phyloP scores from a whole-genome alignment of 2,888 invertebrate genomes.

The Leptinotarsa haldemani region DNA sequence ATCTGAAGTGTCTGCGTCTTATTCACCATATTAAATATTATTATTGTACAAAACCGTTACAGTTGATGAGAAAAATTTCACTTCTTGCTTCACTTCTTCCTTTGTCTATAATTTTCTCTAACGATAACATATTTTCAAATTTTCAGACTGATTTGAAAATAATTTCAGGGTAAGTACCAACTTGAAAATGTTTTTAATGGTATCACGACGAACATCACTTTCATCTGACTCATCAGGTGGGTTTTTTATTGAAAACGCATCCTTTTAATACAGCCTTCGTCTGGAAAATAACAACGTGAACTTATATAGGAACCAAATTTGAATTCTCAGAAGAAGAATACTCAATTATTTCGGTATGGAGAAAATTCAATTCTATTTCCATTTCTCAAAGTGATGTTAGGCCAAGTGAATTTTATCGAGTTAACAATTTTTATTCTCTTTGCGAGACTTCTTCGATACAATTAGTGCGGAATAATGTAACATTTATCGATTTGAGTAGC shows the following conservation, averaged over 20 bases:
- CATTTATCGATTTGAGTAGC: slow-evolving; percentile 28
- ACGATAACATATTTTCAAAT: too few relatives aligned
- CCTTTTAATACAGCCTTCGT: not conserved
- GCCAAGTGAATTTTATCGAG: slow-evolving; percentile 43
- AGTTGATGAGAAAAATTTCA: too few relatives aligned
- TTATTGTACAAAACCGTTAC: too few relatives aligned
- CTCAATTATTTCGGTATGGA: slow-evolving; percentile 40
- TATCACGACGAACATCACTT: too few relatives aligned
- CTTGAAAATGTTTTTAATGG: too few relatives aligned
- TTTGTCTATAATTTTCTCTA: too few relatives aligned
- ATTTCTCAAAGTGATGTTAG: slow-evolving; percentile 36
- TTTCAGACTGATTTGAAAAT: too few relatives aligned
- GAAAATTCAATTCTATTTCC: slow-evolving; percentile 36
- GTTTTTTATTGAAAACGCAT: not conserved
- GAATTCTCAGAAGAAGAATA: slow-evolving; percentile 35
- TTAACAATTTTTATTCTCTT: slow-evolving; percentile 43
- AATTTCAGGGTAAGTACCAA: too few relatives aligned
- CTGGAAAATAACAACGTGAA: not conserved
- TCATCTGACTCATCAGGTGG: too few relatives aligned
- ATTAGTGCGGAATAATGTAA: slow-evolving; percentile 34
- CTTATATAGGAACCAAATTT: slow-evolving; percentile 32
- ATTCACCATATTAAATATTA: too few relatives aligned
- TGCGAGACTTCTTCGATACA: slow-evolving; percentile 34
- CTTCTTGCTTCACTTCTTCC: too few relatives aligned
- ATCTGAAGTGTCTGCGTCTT: too few relatives aligned